Percentiles rank a stretch among this genome's conserved stretches.
Evolutionary conservation across 2,888 invertebrate species (phyloP).

Genomic region (Megastigmus dorsalis): DNA sequence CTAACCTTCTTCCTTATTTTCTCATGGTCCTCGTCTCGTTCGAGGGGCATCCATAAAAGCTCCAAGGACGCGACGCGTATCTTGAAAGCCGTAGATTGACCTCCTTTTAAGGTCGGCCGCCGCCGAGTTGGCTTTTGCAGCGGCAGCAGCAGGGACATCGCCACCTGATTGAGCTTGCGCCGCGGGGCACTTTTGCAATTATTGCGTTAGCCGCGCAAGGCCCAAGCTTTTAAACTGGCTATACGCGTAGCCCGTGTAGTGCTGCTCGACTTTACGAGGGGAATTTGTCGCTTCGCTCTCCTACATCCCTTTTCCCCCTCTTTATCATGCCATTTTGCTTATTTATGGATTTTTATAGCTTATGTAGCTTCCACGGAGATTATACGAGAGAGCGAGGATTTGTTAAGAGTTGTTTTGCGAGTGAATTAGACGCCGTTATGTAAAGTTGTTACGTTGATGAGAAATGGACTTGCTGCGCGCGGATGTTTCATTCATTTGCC

Average conservation of each 20-base stretch:
- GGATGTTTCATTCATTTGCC: no score
- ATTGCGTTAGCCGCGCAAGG: constrained; percentile 30
- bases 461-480: no score
- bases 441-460: no score
- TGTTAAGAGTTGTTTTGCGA: no score
- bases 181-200: constrained; percentile 37
- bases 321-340: no score
- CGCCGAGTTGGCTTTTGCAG: not conserved
- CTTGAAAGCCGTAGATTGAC: constrained; percentile 31
- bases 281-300: not conserved
- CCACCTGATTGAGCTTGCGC: constrained; percentile 36
- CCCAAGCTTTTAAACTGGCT: constrained; percentile 20
- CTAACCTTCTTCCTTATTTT: not conserved
- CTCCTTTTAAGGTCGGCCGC: constrained; percentile 11
- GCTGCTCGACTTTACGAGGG: not conserved
- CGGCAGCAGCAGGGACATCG: no score
- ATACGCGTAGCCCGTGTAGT: no score
- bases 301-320: no score
- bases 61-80: not conserved
- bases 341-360: no score
- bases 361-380: no score
- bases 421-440: no score
- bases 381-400: no score
- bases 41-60: not conserved
- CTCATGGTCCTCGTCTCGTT: not conserved